Conservation (phyloP, 2,113 vertebrate genomes). For the Eira barbara region DNA sequence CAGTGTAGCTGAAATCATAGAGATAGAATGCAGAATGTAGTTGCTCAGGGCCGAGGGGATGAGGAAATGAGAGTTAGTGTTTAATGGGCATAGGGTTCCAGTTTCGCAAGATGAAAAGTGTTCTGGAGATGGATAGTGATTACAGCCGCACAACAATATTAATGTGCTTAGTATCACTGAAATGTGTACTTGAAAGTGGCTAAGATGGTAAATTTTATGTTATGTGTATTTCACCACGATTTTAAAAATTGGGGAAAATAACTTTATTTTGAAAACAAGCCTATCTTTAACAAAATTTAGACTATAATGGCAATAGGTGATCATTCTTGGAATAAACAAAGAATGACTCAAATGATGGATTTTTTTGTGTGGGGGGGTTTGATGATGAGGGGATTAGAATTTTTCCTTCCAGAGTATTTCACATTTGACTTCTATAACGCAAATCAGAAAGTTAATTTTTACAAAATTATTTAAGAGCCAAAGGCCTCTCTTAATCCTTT, state of each 20-base stretch:
- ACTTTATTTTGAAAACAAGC: not conserved
- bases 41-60: not conserved
- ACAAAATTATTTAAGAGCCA: conserved; percentile 13
- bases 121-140: not conserved
- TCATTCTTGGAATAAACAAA: conserved; percentile 20
- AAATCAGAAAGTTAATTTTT: conserved; percentile 4
- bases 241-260: not conserved
- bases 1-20: not conserved
- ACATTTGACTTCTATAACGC: not conserved
- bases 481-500: not conserved
- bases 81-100: not conserved
- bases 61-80: not conserved
- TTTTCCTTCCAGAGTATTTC: conserved; percentile 22
- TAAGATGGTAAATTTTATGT: not conserved
- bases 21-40: not conserved
- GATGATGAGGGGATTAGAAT: not conserved
- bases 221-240: not conserved
- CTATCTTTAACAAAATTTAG: not conserved
- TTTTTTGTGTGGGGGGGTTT: not conserved
- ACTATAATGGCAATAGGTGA: not conserved
- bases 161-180: not conserved
- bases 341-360: not conserved
- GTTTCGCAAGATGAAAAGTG: not conserved
- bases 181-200: not conserved
- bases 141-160: not conserved